Evolutionary conservation across 2,888 invertebrate genomes (phyloP), one percentile per base, ranked within the genome.

Genomic region (Mystacides longicornis): DNA sequence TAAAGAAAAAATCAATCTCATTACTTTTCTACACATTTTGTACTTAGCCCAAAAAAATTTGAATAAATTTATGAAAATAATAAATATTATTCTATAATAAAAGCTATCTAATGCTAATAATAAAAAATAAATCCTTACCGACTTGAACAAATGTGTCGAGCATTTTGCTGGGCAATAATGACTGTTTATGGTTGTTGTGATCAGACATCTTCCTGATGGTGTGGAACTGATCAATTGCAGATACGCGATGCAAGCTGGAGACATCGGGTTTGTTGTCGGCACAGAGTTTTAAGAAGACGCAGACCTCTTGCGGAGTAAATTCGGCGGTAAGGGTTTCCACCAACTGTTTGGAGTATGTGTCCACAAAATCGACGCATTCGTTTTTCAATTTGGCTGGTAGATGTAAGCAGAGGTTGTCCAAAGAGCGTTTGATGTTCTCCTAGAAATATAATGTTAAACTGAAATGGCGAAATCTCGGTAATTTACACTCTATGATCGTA

Each of bases 251-350:
- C 64, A 60, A 51, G 23, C 45, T 33, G 43, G 57, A 31, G 64
- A 70, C 61, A 70, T 65, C 23, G 68, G 80, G 67, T 66, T 71
- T 64, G 50, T 73, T 66, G 63, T 80, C 77, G 46, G 79, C 71
- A 67, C 93, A 93, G 11, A 91, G 72, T 65, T 87, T 85, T 55
- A 93, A 70, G 64, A 82, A 86, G 0, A 82, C 82, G 66, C 93
- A 93, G 42, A 92, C 82, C 72, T 92, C 86, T 64, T 84, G 77
- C 1, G 87, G 81, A 51, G 80, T 79, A 64, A 92, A 80, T 66
- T 93, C 85, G 16, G 86, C 85, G 2, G 89, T 70, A 14, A 93
- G 67, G 83, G 88, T 84, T 63, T 92, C 87, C 7, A 92, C 73
- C 22, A 93, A 72, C 66, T 88, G 85, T 49, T 84, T 79, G 7